Evolutionary conservation across 2,888 invertebrate genomes (phyloP).

Genomic region (Gandaritis pyraliata): DNA sequence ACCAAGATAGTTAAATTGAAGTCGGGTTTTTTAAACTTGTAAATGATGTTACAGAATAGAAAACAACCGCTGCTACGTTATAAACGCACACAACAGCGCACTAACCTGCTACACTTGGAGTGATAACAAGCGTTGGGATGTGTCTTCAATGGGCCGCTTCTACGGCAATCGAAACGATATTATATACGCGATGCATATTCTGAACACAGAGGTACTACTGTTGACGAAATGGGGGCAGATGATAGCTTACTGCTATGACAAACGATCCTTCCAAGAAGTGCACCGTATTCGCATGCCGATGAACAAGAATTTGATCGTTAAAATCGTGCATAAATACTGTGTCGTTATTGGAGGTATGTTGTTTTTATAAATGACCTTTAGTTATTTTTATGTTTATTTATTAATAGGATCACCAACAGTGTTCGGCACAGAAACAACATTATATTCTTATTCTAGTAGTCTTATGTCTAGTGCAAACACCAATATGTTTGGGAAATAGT

Average conservation of each 20-base stretch:
- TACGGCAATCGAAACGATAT: constrained; percentile 42
- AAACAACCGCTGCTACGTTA: constrained; percentile 47
- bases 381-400: no score
- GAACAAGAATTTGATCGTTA: background rate
- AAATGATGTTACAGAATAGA: constrained; percentile 50
- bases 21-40: no score
- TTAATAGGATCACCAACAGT: no score
- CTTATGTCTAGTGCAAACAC: no score
- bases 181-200: constrained; percentile 40
- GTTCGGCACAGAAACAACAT: no score
- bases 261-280: constrained; percentile 31
- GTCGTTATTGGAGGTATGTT: constrained; percentile 50
- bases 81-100: constrained; percentile 34
- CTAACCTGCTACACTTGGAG: constrained; percentile 32
- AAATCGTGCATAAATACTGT: constrained; percentile 49
- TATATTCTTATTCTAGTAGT: no score
- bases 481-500: no score
- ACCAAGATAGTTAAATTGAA: no score
- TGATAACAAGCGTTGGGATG: constrained; percentile 34
- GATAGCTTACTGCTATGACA: constrained; percentile 9
- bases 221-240: constrained; percentile 47
- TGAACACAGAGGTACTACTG: constrained; percentile 45
- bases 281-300: constrained; percentile 15
- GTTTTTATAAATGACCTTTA: background rate
- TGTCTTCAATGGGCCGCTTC: constrained; percentile 40